Percentiles rank a stretch among this genome's conserved stretches.
These are phyloP conservation scores for Oedothorax gibbosus DNA, from an alignment of 1,140 invertebrate genomes.

Conservation along the genomic window DNA sequence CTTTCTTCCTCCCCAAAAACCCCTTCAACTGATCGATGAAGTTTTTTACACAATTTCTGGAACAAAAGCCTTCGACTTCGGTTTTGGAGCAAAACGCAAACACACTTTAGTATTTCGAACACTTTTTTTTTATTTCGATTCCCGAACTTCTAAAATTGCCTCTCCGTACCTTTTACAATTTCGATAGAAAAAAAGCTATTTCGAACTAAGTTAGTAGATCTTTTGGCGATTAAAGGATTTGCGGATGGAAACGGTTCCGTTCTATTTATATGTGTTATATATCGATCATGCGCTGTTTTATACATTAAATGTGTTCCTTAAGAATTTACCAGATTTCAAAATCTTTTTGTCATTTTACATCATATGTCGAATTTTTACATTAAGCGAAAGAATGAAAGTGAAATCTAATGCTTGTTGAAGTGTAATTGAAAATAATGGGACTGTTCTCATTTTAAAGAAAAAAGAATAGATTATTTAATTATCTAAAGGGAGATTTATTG, in stretches of 20 bases:
- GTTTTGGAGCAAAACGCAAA: slow-evolving; percentile 5
- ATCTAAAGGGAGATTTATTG: no score
- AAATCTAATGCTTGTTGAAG: no score
- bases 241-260: background rate
- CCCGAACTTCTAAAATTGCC: slow-evolving; percentile 31
- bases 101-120: slow-evolving; percentile 31
- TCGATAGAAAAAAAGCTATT: slow-evolving; percentile 31
- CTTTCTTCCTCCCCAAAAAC: background rate
- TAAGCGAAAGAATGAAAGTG: no score
- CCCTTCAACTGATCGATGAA: slow-evolving; percentile 35
- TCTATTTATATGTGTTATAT: background rate
- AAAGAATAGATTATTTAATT: no score
- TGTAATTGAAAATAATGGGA: no score
- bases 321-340: background rate
- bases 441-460: no score
- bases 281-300: slow-evolving; percentile 1
- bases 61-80: slow-evolving; percentile 25
- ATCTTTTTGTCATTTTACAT: background rate
- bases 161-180: slow-evolving; percentile 4
- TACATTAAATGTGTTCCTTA: slow-evolving; percentile 2
- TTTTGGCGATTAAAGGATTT: slow-evolving; percentile 39
- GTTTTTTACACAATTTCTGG: slow-evolving; percentile 21
- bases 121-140: slow-evolving; percentile 17
- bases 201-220: slow-evolving; percentile 25
- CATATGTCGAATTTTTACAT: no score